These are phyloP conservation scores for Palloptera scutellata DNA, from an alignment of 2,888 invertebrate genomes.

Conservation along the genomic window DNA sequence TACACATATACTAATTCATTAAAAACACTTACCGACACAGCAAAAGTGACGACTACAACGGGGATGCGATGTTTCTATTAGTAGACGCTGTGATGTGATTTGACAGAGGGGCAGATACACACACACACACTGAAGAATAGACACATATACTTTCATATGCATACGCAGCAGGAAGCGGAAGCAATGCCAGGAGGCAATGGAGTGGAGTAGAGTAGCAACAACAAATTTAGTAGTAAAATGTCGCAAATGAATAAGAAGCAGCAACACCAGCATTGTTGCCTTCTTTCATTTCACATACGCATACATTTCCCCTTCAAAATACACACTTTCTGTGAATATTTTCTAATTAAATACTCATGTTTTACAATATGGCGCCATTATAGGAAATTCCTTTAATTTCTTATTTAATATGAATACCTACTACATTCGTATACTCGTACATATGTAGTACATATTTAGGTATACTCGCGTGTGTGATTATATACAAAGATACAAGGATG, in stretches of 20 bases:
- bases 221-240: no score
- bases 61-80: neutral
- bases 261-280: no score
- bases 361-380: constrained; percentile 57
- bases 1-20: neutral
- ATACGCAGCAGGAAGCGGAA: neutral
- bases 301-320: constrained; percentile 22
- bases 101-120: neutral
- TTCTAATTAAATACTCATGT: constrained; percentile 60
- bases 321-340: constrained; percentile 38
- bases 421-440: neutral
- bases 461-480: neutral
- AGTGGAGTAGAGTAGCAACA: no score
- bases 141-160: neutral
- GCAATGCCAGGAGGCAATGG: neutral
- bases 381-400: constrained; percentile 58
- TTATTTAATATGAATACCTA: constrained; percentile 45
- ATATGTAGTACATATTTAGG: neutral
- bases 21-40: neutral
- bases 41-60: no score
- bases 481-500: no score
- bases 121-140: neutral
- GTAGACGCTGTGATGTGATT: no score
- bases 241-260: no score
- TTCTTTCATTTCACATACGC: neutral